Percentiles rank a stretch among this genome's conserved stretches.
phyloP scores from a whole-genome alignment of 2,888 invertebrate genomes.

The Kryphioiulus occultus region DNA sequence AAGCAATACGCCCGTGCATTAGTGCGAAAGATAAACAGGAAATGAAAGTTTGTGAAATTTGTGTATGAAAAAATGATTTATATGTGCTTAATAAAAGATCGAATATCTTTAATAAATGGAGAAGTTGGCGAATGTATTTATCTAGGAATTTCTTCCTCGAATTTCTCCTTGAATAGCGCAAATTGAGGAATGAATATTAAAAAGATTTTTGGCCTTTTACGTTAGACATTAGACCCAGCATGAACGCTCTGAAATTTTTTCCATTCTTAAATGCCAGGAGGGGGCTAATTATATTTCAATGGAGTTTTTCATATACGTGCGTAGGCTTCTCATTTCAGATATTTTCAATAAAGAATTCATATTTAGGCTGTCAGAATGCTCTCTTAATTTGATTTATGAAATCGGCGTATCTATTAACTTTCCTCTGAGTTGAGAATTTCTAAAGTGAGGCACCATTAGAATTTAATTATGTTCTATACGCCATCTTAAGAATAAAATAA shows the following conservation, averaged over 20 bases:
- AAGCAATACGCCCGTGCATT: too few species aligned
- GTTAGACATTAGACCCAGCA: neutral
- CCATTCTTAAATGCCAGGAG: neutral
- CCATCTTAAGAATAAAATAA: neutral
- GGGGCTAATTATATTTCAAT: slow-evolving; percentile 18
- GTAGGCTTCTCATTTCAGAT: neutral
- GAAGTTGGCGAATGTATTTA: too few species aligned
- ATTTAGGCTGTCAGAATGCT: neutral
- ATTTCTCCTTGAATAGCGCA: neutral
- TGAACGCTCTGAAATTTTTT: neutral
- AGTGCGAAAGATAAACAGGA: too few species aligned
- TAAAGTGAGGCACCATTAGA: neutral
- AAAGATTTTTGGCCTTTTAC: neutral
- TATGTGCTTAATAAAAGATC: too few species aligned
- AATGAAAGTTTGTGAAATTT: too few species aligned
- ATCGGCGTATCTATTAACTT: slow-evolving; percentile 8
- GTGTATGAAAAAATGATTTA: too few species aligned
- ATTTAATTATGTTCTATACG: neutral
- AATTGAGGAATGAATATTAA: neutral
- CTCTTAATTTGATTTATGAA: slow-evolving; percentile 1
- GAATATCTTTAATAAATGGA: too few species aligned
- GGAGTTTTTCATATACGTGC: neutral
- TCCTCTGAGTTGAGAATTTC: neutral
- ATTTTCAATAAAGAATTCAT: neutral
- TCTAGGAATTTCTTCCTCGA: neutral